A percentile compares a stretch with the other conserved stretches of the same genome.
phyloP scores from a whole-genome alignment of 2,888 invertebrate species.

The Eristalinus aeneus region DNA sequence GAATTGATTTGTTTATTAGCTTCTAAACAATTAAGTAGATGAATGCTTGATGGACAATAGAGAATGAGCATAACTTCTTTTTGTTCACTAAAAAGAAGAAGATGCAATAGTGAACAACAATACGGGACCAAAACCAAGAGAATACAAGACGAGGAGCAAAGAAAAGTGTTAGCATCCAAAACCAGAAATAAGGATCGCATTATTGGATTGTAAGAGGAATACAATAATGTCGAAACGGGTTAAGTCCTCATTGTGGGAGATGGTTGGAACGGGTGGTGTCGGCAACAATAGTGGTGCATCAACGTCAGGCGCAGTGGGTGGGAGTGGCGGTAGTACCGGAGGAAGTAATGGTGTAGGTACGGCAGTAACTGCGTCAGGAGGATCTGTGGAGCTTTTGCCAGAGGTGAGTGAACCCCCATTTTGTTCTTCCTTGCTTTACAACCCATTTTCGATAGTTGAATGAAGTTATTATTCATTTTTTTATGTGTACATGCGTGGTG shows the following conservation, averaged over 20 bases:
- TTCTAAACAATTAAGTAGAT: not conserved
- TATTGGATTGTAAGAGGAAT: too few species aligned
- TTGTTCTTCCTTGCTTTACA: constrained; percentile 23
- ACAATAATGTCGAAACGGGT: constrained; percentile 56
- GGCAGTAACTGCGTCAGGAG: constrained; percentile 42
- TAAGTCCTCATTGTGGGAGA: constrained; percentile 60
- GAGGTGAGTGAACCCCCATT: constrained; percentile 62
- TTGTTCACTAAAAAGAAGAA: constrained; percentile 38
- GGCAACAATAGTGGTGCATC: constrained; percentile 39
- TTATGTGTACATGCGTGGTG: not conserved
- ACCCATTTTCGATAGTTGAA: not conserved
- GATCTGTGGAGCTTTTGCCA: constrained; percentile 59
- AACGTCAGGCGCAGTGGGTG: not conserved
- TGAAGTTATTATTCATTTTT: not conserved
- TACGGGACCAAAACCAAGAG: not conserved
- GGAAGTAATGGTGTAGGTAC: constrained; percentile 40
- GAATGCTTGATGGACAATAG: not conserved
- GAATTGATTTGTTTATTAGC: constrained; percentile 7
- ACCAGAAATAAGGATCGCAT: not conserved
- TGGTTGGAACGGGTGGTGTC: constrained; percentile 44
- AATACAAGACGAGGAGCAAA: not conserved
- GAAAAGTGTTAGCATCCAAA: not conserved
- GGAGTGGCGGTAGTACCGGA: constrained; percentile 22
- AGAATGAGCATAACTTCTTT: constrained; percentile 49
- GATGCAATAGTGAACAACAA: constrained; percentile 38